phyloP scores from a whole-genome alignment of 1,140 invertebrate species.

The Rhyzopertha dominica region DNA sequence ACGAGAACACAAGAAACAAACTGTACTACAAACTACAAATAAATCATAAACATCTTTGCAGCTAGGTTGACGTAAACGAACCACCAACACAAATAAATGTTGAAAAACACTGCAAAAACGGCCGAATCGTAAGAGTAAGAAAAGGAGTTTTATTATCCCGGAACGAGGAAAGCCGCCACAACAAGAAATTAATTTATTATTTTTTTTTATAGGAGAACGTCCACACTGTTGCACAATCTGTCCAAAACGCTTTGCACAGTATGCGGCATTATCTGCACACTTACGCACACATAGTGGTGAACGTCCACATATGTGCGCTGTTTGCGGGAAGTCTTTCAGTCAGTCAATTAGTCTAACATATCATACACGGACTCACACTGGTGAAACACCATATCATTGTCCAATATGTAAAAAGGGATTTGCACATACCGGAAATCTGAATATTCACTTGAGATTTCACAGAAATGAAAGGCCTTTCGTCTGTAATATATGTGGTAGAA shows the following conservation, averaged over 20 bases:
- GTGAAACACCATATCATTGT: conserved; percentile 71
- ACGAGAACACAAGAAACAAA: too few species aligned
- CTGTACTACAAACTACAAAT: too few species aligned
- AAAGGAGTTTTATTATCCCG: too few species aligned
- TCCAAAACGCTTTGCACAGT: conserved; percentile 43
- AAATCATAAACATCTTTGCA: too few species aligned
- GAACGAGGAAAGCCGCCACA: too few species aligned
- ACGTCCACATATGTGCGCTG: conserved; percentile 61
- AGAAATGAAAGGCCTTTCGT: conserved; percentile 23
- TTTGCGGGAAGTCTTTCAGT: conserved; percentile 64
- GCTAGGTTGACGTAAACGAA: too few species aligned
- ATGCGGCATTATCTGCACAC: conserved; percentile 25
- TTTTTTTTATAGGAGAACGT: conserved; percentile 48
- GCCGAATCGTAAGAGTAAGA: too few species aligned
- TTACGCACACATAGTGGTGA: conserved; percentile 54
- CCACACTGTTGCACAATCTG: conserved; percentile 60
- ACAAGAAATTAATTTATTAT: too few species aligned
- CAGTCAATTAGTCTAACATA: conserved; percentile 50
- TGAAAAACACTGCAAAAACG: too few species aligned
- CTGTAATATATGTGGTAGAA: conserved; percentile 23
- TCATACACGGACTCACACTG: conserved; percentile 66
- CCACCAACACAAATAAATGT: too few species aligned
- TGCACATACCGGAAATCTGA: conserved; percentile 53
- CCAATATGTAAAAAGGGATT: conserved; percentile 64
- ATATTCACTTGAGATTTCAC: conserved; percentile 47